Conservation (phyloP, 2,113 vertebrate genomes). For the Pterocles gutturalis region DNA sequence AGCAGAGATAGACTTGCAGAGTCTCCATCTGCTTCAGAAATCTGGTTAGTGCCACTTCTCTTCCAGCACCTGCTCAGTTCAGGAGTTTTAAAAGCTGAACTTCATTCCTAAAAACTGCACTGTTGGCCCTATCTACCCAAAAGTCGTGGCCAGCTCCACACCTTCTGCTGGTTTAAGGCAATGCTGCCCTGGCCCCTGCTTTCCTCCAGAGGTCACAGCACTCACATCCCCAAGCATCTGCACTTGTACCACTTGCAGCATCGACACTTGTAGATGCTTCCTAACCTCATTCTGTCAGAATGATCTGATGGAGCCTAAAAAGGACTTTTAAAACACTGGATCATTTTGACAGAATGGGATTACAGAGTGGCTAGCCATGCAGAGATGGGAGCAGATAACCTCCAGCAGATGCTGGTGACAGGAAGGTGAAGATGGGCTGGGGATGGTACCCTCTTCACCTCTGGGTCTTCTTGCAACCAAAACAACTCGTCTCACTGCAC, state of each 20-base stretch:
- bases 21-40: background rate
- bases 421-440: background rate
- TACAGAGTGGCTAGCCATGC: background rate
- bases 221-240: background rate
- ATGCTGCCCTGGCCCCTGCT: background rate
- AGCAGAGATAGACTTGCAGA: background rate
- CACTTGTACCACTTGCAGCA: background rate
- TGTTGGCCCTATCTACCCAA: background rate
- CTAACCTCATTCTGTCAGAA: conserved; percentile 51
- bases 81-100: background rate
- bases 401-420: background rate
- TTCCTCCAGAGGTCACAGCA: background rate
- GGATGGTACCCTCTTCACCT: background rate
- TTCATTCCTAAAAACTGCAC: background rate
- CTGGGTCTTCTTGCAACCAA: background rate
- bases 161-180: background rate
- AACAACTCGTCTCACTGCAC: background rate
- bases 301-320: background rate
- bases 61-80: background rate
- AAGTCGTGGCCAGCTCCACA: background rate
- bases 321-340: background rate
- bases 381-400: background rate
- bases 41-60: background rate
- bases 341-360: background rate
- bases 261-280: background rate